phyloP scores from a whole-genome alignment of 1,140 invertebrate species.

The Leptinotarsa texana region DNA sequence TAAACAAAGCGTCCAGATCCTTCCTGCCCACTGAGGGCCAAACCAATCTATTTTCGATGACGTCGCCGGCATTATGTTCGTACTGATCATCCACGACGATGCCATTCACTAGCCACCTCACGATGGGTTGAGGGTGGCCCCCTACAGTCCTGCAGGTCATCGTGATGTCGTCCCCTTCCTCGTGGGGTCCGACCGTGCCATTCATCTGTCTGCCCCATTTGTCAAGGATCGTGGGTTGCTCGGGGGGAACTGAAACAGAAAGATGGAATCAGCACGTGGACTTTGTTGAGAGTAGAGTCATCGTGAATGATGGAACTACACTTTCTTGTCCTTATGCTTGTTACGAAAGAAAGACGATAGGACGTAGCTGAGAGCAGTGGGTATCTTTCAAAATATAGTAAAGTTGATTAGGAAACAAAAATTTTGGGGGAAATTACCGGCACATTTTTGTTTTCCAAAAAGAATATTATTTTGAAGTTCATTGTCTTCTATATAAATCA shows the following conservation, averaged over 20 bases:
- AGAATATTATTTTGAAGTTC: no score
- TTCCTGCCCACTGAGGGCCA: slow-evolving; percentile 73
- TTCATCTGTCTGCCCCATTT: slow-evolving; percentile 73
- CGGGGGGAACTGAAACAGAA: slow-evolving; percentile 76
- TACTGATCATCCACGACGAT: slow-evolving; percentile 76
- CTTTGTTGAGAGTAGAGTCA: no score
- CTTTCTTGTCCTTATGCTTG: no score
- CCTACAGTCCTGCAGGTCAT: slow-evolving; percentile 69
- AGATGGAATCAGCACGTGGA: not conserved
- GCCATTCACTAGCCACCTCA: slow-evolving; percentile 76
- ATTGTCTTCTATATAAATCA: no score
- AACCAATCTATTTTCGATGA: slow-evolving; percentile 81
- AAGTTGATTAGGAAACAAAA: no score
- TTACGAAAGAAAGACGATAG: no score
- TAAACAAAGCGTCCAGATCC: slow-evolving; percentile 81
- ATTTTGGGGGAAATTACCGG: no score
- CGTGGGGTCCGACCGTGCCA: slow-evolving; percentile 75
- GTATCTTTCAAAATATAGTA: no score
- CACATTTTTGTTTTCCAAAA: no score
- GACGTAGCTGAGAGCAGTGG: no score
- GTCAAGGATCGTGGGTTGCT: slow-evolving; percentile 81
- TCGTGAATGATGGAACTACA: no score
- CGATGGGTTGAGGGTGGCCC: slow-evolving; percentile 68
- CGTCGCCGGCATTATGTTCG: slow-evolving; percentile 78
- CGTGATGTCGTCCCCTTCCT: slow-evolving; percentile 71